Base-by-base conservation (phyloP, 2,888 invertebrate species). In the Isotomurus palustris region DNA sequence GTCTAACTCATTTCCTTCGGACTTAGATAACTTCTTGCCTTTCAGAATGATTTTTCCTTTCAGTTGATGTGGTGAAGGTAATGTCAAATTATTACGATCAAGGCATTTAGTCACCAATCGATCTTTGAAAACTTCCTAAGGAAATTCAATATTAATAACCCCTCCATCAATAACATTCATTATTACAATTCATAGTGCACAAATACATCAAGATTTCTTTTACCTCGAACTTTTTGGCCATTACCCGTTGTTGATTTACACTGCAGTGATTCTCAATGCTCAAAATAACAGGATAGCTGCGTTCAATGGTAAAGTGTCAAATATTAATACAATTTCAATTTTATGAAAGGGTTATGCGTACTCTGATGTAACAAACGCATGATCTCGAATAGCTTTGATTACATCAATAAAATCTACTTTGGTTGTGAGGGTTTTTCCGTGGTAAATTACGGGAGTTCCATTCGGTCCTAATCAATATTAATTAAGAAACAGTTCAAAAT, bases 221-320 rank as follows among this genome's bases (percentile, higher is more conserved):
- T n/a, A n/a, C 62, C 4, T 62, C 53, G 78, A 93, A 85, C 1
- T 86, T 84, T 56, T 80, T 80, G 0, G 93, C 92, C 93, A 93
- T 93, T 72, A 88, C 86, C 45, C 91, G 79, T 73, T 93, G 93
- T 71, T 93, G 92, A 0, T 86, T 86, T 53, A 93, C 75, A 0
- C 90, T 86, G 74, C 93, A 93, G 74, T 93, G 92, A 74, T 93
- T 92, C 75, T 93, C 93, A 57, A 93, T 91, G 0, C 91, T 92
- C 21, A 93, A 77, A 67, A 93, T 91, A 0, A 93, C 83, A 0
- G 93, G 93, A 75, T 86, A 92, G 47, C 80, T 81, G 53, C 3
- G 69, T 58, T 40, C 17, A 6, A 29, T 8, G 2, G 12, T 21
- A 27, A 3, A 4, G 41, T 14, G 27, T 38, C 27, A 25, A 35